Conservation (phyloP, 1,140 invertebrate genomes). For the Eupristina koningsbergeri region DNA sequence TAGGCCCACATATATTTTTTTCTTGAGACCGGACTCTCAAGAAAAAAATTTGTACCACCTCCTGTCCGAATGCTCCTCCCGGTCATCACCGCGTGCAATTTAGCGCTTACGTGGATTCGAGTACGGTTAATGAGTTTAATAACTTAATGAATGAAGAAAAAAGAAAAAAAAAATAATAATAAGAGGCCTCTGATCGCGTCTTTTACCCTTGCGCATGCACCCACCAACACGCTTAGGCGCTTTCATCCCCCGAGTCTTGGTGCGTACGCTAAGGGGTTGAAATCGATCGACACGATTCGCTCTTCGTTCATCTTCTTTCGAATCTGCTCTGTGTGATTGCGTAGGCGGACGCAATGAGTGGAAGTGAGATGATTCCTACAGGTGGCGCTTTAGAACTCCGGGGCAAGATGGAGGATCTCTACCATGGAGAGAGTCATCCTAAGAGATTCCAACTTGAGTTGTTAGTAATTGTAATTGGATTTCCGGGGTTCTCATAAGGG, state of each 20-base stretch:
- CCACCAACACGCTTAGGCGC: too few relatives aligned
- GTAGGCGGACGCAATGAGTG: not conserved
- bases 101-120: too few relatives aligned
- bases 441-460: not conserved
- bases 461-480: slow-evolving; percentile 3
- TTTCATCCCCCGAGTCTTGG: too few relatives aligned
- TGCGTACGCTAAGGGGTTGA: slow-evolving; percentile 9
- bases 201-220: not conserved
- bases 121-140: too few relatives aligned
- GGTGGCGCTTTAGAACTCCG: slow-evolving; percentile 38
- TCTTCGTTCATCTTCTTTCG: slow-evolving; percentile 6
- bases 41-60: too few relatives aligned
- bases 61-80: too few relatives aligned
- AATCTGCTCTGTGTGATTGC: not conserved
- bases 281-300: slow-evolving; percentile 44
- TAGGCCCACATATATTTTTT: too few relatives aligned
- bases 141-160: too few relatives aligned
- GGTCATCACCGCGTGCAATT: too few relatives aligned
- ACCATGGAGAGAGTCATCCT: not conserved
- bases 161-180: too few relatives aligned
- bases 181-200: too few relatives aligned
- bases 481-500: not conserved
- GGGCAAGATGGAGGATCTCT: slow-evolving; percentile 15
- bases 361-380: slow-evolving; percentile 33
- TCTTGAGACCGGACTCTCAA: too few relatives aligned